These are phyloP conservation scores for Diaperis boleti DNA, from an alignment of 2,888 invertebrate species.

Conservation along the genomic window DNA sequence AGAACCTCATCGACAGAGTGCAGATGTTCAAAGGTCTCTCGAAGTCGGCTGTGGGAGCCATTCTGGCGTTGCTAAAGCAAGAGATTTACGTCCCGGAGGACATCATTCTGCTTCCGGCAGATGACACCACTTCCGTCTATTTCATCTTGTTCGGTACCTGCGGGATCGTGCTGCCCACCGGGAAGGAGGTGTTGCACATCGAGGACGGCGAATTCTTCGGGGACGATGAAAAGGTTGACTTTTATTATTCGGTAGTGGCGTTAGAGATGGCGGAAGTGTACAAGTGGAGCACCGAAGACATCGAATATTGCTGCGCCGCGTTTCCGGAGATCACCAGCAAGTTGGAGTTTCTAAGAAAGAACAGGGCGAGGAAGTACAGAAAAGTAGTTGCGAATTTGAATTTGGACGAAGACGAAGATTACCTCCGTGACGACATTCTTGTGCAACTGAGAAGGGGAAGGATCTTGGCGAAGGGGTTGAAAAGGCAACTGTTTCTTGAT, in stretches of 20 bases:
- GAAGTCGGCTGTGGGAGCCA: neutral
- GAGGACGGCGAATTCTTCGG: slow-evolving; percentile 24
- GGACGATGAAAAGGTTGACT: too few species aligned
- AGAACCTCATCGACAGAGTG: slow-evolving; percentile 1
- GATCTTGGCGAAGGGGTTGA: neutral
- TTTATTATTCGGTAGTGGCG: slow-evolving; percentile 4
- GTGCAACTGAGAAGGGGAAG: neutral
- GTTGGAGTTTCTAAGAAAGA: neutral
- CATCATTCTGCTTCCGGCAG: neutral
- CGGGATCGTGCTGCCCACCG: neutral
- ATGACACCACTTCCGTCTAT: neutral
- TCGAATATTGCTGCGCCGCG: neutral
- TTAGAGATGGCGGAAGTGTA: slow-evolving; percentile 9
- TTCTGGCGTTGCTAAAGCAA: slow-evolving; percentile 18
- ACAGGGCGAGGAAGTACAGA: neutral
- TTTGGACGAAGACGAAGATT: neutral
- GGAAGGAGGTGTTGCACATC: slow-evolving; percentile 1
- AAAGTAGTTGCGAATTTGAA: neutral
- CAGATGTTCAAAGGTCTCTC: slow-evolving; percentile 25
- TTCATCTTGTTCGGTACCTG: slow-evolving; percentile 24
- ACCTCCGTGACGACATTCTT: neutral
- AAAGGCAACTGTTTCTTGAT: too few species aligned
- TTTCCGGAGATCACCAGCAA: neutral
- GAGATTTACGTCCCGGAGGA: slow-evolving; percentile 19
- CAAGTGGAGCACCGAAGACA: neutral